Conservation (phyloP, 2,888 invertebrate species). For the Polymixis lichenea region DNA sequence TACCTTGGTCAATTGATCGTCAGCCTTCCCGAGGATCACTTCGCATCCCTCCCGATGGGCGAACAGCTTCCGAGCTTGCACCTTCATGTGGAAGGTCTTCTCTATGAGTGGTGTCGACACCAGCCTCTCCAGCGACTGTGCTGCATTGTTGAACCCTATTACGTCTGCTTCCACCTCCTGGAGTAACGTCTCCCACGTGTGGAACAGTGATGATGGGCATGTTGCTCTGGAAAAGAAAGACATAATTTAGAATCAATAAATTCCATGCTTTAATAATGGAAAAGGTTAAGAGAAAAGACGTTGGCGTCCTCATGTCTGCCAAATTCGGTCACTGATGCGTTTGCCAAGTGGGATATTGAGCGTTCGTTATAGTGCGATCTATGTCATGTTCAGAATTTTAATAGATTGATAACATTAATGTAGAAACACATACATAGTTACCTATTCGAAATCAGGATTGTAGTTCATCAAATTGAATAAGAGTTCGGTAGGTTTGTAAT, state of each 20-base stretch:
- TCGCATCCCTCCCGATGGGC: constrained; percentile 97
- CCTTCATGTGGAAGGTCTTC: constrained; percentile 96
- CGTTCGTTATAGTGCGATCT: background rate
- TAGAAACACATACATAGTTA: background rate
- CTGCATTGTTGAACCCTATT: constrained; percentile 95
- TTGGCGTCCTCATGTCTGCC: constrained; percentile 3
- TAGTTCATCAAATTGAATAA: background rate
- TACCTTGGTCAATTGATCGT: constrained; percentile 90
- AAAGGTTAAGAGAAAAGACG: background rate
- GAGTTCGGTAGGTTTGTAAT: background rate
- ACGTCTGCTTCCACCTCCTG: constrained; percentile 98
- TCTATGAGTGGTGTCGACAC: constrained; percentile 96
- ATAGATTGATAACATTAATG: background rate
- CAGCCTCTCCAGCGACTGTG: constrained; percentile 94
- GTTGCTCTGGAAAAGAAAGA: constrained; percentile 91
- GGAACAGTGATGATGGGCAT: constrained; percentile 94
- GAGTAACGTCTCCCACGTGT: constrained; percentile 97
- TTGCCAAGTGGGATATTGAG: constrained; percentile 16
- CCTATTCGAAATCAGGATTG: too few species aligned
- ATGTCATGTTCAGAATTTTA: background rate
- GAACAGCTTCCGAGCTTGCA: constrained; percentile 97
- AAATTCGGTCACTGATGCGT: constrained; percentile 1
- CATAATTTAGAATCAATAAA: background rate
- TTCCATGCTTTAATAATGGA: background rate
- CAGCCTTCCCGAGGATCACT: constrained; percentile 95